Evolutionary conservation across 2,888 invertebrate species (phyloP).

Genomic region (Leptopterna dolabrata): DNA sequence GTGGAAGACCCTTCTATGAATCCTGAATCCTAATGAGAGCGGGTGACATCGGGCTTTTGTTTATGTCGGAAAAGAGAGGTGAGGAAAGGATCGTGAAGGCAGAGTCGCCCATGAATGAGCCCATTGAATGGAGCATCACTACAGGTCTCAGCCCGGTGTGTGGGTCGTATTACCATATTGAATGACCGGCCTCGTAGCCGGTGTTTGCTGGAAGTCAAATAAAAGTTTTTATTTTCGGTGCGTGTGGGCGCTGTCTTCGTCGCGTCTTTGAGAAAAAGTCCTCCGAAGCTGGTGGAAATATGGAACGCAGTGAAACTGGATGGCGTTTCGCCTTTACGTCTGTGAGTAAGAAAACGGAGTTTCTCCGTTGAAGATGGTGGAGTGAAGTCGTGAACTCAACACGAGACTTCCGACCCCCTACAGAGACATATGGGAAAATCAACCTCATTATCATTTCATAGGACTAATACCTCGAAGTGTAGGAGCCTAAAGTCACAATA

Average conservation of each 20-base stretch:
- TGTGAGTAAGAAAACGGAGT: neutral
- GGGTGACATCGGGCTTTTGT: conserved; percentile 38
- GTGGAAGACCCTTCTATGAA: conserved; percentile 41
- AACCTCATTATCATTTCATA: neutral
- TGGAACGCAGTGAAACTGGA: neutral
- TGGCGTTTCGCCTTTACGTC: neutral
- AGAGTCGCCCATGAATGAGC: conserved; percentile 38
- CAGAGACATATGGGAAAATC: neutral
- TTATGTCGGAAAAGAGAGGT: conserved; percentile 36
- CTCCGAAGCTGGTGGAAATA: neutral
- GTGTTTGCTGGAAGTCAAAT: conserved; percentile 39
- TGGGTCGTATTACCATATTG: conserved; percentile 54
- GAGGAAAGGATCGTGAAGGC: conserved; percentile 34
- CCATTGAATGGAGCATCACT: conserved; percentile 46
- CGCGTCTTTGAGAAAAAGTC: neutral
- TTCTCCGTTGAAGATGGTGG: neutral
- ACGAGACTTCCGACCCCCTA: neutral
- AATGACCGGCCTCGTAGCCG: conserved; percentile 41
- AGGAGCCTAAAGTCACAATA: too few species aligned
- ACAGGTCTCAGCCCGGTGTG: conserved; percentile 1
- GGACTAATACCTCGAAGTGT: neutral
- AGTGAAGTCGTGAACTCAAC: neutral
- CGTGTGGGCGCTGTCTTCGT: conserved; percentile 26
- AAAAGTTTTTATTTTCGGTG: conserved; percentile 45
- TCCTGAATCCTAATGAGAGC: conserved; percentile 43